Evolutionary conservation across 2,797 vertebrate genomes (phyloP).

Genomic region (Tokudaia tokunoshimensis): DNA sequence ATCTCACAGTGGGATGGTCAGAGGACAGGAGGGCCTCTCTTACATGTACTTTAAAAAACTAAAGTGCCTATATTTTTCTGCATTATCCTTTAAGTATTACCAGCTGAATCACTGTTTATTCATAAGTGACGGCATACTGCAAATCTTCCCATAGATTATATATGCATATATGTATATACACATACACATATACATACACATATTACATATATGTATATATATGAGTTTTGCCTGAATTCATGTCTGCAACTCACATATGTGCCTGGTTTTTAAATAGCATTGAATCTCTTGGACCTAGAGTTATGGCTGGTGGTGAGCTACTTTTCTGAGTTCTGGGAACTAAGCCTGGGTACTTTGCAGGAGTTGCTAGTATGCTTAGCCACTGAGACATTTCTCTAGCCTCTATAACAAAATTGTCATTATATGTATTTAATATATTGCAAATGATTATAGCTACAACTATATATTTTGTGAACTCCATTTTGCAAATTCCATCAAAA

Average conservation of each 20-base stretch:
- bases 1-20: neutral
- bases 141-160: neutral
- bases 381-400: neutral
- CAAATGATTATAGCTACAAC: neutral
- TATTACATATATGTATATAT: too few relatives aligned
- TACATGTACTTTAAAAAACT: neutral
- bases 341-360: neutral
- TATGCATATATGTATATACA: too few relatives aligned
- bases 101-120: neutral
- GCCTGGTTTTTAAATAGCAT: too few relatives aligned
- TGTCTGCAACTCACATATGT: neutral
- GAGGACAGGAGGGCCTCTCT: neutral
- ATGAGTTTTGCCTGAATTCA: neutral
- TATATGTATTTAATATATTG: neutral
- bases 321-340: too few relatives aligned
- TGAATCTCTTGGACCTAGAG: neutral
- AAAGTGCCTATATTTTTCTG: neutral
- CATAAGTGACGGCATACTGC: neutral
- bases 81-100: neutral
- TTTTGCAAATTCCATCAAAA: conserved; percentile 21
- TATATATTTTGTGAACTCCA: neutral
- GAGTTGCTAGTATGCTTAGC: neutral
- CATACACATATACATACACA: too few relatives aligned
- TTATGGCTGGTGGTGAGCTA: too few relatives aligned
- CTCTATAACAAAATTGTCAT: neutral